Evolutionary conservation across 2,113 vertebrate genomes (phyloP), one percentile per base, ranked within the genome.

Genomic region (Chitala chitala): DNA sequence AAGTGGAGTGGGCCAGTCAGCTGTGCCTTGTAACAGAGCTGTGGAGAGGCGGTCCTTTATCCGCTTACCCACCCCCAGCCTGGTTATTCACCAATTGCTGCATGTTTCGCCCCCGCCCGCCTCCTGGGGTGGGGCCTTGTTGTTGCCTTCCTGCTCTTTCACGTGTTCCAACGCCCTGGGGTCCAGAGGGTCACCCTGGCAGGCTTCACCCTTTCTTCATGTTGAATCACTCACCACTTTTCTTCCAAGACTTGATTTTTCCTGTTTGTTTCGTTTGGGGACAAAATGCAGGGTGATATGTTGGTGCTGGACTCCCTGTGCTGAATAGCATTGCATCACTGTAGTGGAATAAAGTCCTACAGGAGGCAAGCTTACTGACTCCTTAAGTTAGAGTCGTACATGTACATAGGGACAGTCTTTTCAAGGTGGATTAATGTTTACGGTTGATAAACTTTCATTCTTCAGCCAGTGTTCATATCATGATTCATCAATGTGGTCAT

Each of bases 61-160:
- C 63, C 7, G n/a, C 33, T 63, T 31, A 59, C 56, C 73, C 65
- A 56, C 74, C 65, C 63, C 64, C 72, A 78, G 72, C 70, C 72
- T 76, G 46, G 44, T 76, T 88, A 90, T 89, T 44, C 50, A 24
- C 36, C 50, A 54, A 31, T 81, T 82, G 82, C 82, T 15, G 91
- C 93, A 94, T 92, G 93, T 86, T 0, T 80, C 87, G 86, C 75
- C 66, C 81, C 86, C 85, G 77, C 44, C 81, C 69, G 33, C 69
- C 64, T 75, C 72, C 42, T 69, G 69, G 46, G 81, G 79, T 64
- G 42, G 42, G 10, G 10, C 15, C 10, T 48, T 72, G 82, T 42
- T 7, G 64, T 81, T 22, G 71, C 65, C 74, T 79, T 20, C 5
- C 78, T 29, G 77, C 78, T 86, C 75, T 83, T 75, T 79, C 63